Evolutionary conservation across 2,113 vertebrate genomes (phyloP), one percentile per base, ranked within the genome.

Genomic region (Catagonus wagneri): DNA sequence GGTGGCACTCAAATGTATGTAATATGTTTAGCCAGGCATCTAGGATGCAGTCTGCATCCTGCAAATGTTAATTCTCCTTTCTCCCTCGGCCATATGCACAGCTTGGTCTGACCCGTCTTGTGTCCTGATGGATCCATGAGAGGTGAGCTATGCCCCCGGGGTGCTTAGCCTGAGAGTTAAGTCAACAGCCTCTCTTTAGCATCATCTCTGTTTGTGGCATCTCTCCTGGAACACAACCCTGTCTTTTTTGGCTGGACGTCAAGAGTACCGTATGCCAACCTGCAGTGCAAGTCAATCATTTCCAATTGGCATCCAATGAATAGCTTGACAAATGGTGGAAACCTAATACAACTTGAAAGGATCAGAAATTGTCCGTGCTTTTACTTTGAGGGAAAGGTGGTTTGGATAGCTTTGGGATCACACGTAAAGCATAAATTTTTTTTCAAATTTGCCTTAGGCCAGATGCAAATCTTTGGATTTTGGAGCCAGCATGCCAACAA

Each of bases 231-330:
- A 89, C 90, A 75, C 22, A 52, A 83, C 69, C 92, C 74, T 92
- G 54, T 74, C 69, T 93, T 50, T 71, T n/a, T 79, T 97, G 96
- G 96, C 96, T 81, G 36, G n/a, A 56, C 93, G 78, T 97, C 97
- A 96, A 36, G 88, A 91, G 89, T 58, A 65, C 96, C 85, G 86
- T 96, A 97, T 96, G 97, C 97, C 96, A 97, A 78, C 74, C 78
- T 58, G 92, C 88, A 72, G 36, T 89, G 90, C 92, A 92, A 96
- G 97, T 96, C 96, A 94, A 95, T 98, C 96, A 97, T 91, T 95
- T 94, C 96, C 92, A 97, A 84, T 84, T 96, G 97, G 97, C 96
- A 96, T 29, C 81, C 90, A 72, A 4, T 94, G 94, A 97, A 87
- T 76, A 94, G 68, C 91, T 96, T 1, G 50, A 96, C 97, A 97